These are phyloP conservation scores for Hippocampus guttulatus DNA, from an alignment of 2,113 vertebrate genomes.

Conservation along the genomic window DNA sequence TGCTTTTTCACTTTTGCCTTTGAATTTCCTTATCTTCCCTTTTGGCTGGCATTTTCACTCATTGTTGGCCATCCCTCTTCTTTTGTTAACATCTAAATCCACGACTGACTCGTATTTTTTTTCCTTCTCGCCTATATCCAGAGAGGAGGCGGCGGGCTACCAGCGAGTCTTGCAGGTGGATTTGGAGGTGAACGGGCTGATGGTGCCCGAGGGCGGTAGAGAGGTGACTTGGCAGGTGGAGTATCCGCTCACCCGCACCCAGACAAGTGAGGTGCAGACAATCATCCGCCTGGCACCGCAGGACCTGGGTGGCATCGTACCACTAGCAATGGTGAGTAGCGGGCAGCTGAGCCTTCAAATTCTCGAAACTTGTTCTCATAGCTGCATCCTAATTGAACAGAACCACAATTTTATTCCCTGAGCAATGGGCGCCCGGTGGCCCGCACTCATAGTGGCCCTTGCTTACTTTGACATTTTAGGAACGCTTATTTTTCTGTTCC, in stretches of 20 bases:
- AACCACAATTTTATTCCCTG: too few species aligned
- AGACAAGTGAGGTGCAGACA: slow-evolving; percentile 75
- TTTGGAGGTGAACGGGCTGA: slow-evolving; percentile 84
- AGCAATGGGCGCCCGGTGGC: too few species aligned
- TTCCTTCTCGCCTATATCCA: slow-evolving; percentile 23
- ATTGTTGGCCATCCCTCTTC: background rate
- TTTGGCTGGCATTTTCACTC: background rate
- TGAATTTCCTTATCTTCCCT: slow-evolving; percentile 1
- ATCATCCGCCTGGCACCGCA: slow-evolving; percentile 86
- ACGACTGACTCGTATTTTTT: slow-evolving; percentile 19
- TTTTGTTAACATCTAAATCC: slow-evolving; percentile 27
- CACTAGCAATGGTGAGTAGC: slow-evolving; percentile 84
- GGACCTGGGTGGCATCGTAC: slow-evolving; percentile 88
- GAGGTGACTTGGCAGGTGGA: slow-evolving; percentile 94
- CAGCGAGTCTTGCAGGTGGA: slow-evolving; percentile 84
- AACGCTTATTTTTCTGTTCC: background rate
- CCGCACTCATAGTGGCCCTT: too few species aligned
- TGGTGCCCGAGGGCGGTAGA: slow-evolving; percentile 79
- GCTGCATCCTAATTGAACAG: too few species aligned
- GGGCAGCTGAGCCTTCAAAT: background rate
- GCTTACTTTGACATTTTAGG: too few species aligned
- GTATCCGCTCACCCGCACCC: slow-evolving; percentile 77
- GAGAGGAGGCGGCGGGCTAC: slow-evolving; percentile 74
- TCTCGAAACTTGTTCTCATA: background rate
- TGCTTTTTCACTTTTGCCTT: background rate